Base-by-base conservation (phyloP, 2,797 vertebrate genomes). In the Pteropus rufus region DNA sequence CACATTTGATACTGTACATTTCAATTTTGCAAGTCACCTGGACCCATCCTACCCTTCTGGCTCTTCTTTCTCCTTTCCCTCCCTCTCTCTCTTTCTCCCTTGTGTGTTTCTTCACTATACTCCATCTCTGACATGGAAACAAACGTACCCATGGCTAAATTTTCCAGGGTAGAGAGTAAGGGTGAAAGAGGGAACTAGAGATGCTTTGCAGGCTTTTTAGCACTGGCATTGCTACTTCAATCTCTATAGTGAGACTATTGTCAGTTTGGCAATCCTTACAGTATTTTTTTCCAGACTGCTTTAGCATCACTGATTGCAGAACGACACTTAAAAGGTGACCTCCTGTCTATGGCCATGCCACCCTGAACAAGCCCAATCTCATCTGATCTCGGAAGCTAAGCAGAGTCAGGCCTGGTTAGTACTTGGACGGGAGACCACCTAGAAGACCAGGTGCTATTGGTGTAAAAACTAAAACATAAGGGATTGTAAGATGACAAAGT, bases 11-110 rank as follows among this genome's bases (percentile, higher is more conserved):
- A 29, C 6, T 64, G 36, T 23, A 23, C n/a, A 67, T 84, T 91
- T 93, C 49, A 56, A 34, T 97, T 96, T 87, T 97, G 93, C 97
- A 97, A 96, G 95, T 97, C 96, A 97, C 39, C 62, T 94, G 75
- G 14, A 73, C 64, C 60, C n/a, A 54, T 52, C 4, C 10, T 9
- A 82, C 18, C 54, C 64, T 67, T 82, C 46, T 44, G 2, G 82
- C 64, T 69, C 26, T 76, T 31, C 26, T 54, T 64, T 10, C 36
- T 87, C 39, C 21, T 56, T 34, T 62, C 34, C 4, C 5, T 36
- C 3, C 5, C 4, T 58, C 10, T 29, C 34, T 76, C 41, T 9
- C 34, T 3, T 91, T 7, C 29, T 41, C 65, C 36, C 54, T 72
- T 58, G 8, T 64, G 14, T 44, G 18, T 6, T 75, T 85, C 16